Conservation (phyloP, 2,888 invertebrate species). For the Odontocolon sp. region DNA sequence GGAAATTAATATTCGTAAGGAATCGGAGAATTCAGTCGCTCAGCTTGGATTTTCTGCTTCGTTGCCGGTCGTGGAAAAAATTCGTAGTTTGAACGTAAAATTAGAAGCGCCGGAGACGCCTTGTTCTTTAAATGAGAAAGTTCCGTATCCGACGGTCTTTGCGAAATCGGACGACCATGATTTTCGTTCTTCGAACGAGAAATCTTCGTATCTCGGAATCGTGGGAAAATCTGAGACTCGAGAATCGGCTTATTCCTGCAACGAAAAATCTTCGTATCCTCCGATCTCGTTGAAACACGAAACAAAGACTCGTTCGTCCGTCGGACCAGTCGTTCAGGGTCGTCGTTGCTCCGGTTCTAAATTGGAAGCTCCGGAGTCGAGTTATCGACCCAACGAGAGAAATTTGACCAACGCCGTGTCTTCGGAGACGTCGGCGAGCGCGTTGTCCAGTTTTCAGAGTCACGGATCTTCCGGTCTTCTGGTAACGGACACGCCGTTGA, state of each 20-base stretch:
- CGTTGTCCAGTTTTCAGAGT: not conserved
- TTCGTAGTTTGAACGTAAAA: no score
- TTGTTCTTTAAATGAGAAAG: no score
- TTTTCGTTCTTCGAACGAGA: not conserved
- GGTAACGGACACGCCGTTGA: constrained; percentile 72
- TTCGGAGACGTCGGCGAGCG: not conserved
- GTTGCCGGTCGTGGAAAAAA: no score
- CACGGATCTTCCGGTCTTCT: constrained; percentile 23
- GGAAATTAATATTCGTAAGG: no score
- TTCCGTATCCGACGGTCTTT: no score
- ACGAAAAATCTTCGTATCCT: not conserved
- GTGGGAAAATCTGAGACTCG: constrained; percentile 10
- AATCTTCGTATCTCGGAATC: not conserved
- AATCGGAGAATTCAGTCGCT: no score
- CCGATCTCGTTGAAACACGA: not conserved
- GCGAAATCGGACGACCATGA: not conserved
- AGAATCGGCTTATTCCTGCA: not conserved
- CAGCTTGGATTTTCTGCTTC: no score
- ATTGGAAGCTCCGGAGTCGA: not conserved
- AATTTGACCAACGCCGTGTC: not conserved
- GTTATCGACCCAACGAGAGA: not conserved
- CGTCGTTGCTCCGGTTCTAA: not conserved
- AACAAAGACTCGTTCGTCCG: not conserved
- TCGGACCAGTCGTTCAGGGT: not conserved
- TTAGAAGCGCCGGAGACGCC: no score